Evolutionary conservation across 2,113 vertebrate genomes (phyloP).

Genomic region (Acrocephalus arundinaceus): DNA sequence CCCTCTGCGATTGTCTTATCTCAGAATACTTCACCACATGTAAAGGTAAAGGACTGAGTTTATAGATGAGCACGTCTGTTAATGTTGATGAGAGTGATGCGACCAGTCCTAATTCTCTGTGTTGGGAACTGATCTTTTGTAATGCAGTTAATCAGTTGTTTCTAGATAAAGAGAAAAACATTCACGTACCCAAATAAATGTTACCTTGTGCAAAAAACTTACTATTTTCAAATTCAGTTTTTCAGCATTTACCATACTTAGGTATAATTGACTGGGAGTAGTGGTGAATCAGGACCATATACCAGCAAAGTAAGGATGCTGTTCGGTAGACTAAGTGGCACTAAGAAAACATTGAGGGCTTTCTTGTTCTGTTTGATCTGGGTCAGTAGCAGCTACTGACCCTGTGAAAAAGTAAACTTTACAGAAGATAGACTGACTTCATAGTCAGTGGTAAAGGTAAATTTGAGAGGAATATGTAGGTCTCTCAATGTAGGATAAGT

Average conservation of each 20-base stretch:
- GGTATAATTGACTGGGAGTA: not conserved
- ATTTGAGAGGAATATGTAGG: not conserved
- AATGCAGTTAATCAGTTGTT: constrained; percentile 18
- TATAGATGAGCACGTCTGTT: constrained; percentile 44
- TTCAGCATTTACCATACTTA: not conserved
- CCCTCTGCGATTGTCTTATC: constrained; percentile 34
- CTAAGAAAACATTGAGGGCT: not conserved
- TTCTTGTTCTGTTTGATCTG: not conserved
- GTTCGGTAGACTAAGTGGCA: not conserved
- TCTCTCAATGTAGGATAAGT: not conserved
- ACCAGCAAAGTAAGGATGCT: not conserved
- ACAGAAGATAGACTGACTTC: not conserved
- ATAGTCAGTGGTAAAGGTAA: not conserved
- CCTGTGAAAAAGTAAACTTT: not conserved
- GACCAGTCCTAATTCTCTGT: constrained; percentile 18
- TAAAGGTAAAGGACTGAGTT: constrained; percentile 50
- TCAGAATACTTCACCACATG: constrained; percentile 1
- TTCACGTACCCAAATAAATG: not conserved
- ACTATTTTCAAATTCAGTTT: not conserved
- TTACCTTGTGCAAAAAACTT: not conserved
- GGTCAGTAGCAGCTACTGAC: not conserved
- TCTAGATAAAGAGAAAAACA: constrained; percentile 26
- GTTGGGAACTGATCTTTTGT: constrained; percentile 41
- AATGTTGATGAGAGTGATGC: constrained; percentile 40
- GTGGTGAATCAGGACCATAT: not conserved